Percentiles rank a stretch among this genome's conserved stretches.
These are phyloP conservation scores for Sialis lutaria DNA, from an alignment of 2,888 invertebrate genomes.

Conservation along the genomic window DNA sequence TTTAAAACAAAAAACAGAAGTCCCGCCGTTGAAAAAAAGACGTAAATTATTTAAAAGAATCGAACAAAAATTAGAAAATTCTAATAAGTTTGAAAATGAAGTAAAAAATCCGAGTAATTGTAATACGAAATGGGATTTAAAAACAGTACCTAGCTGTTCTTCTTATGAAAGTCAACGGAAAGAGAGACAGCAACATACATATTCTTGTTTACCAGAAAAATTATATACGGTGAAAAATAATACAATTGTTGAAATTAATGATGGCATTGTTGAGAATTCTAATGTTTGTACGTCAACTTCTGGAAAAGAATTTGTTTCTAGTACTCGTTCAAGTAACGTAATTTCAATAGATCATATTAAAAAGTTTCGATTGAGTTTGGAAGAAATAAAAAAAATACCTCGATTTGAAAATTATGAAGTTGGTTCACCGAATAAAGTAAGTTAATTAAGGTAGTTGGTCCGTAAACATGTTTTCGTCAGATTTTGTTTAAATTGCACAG, in stretches of 20 bases:
- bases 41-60: slow-evolving; percentile 30
- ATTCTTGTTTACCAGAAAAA: slow-evolving; percentile 19
- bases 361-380: slow-evolving; percentile 30
- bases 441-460: no score
- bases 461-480: no score
- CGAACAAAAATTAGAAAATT: slow-evolving; percentile 21
- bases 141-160: slow-evolving; percentile 13
- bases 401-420: slow-evolving; percentile 33
- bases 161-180: no score
- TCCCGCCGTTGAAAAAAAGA: slow-evolving; percentile 26
- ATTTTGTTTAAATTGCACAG: no score
- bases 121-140: slow-evolving; percentile 26
- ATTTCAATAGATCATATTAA: slow-evolving; percentile 26
- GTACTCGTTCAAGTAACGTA: slow-evolving; percentile 24
- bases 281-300: not conserved
- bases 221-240: slow-evolving; percentile 33
- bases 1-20: slow-evolving; percentile 20
- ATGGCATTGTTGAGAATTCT: slow-evolving; percentile 3
- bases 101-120: not conserved
- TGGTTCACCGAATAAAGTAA: slow-evolving; percentile 33
- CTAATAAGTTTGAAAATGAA: not conserved
- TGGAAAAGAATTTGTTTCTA: slow-evolving; percentile 18
- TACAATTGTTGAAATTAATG: slow-evolving; percentile 27
- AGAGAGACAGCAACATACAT: slow-evolving; percentile 9
- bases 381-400: slow-evolving; percentile 33